A percentile compares a stretch with the other conserved stretches of the same genome.
Evolutionary conservation across 1,140 invertebrate species (phyloP).

Genomic region (Bombus terrestris): DNA sequence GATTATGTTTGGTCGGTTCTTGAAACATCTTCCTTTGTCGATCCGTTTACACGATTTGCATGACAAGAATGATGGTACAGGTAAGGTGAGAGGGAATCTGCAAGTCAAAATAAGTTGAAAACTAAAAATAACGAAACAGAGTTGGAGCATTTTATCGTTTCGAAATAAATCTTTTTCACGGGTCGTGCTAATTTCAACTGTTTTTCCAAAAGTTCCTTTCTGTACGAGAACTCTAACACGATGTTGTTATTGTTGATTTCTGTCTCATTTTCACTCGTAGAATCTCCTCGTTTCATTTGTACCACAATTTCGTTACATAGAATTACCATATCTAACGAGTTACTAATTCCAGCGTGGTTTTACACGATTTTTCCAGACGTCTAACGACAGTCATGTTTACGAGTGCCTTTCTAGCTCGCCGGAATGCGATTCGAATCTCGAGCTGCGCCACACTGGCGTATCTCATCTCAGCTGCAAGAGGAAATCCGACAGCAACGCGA

Average conservation of each 20-base stretch:
- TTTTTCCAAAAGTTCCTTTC: too few relatives aligned
- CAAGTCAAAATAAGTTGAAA: neutral
- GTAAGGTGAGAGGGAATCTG: neutral
- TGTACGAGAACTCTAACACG: neutral
- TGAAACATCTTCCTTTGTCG: neutral
- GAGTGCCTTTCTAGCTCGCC: conserved; percentile 87
- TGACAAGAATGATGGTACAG: too few relatives aligned
- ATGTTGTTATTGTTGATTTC: neutral
- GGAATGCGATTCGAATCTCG: conserved; percentile 84
- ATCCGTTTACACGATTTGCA: neutral
- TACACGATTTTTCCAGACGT: conserved; percentile 67
- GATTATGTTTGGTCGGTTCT: neutral
- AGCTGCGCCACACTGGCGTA: conserved; percentile 73
- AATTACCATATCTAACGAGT: neutral
- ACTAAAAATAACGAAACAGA: too few relatives aligned
- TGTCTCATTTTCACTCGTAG: neutral
- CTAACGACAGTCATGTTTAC: conserved; percentile 83
- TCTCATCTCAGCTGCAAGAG: conserved; percentile 73
- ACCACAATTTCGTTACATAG: too few relatives aligned
- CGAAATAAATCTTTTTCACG: too few relatives aligned
- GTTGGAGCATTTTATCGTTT: neutral
- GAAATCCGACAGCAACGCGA: conserved; percentile 82
- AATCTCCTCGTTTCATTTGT: neutral
- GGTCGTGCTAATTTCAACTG: neutral
- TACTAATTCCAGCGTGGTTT: neutral